A percentile compares a stretch with the other conserved stretches of the same genome.
These are phyloP conservation scores for Entosphenus tridentatus DNA, from an alignment of 2,113 vertebrate genomes.

Conservation along the genomic window DNA sequence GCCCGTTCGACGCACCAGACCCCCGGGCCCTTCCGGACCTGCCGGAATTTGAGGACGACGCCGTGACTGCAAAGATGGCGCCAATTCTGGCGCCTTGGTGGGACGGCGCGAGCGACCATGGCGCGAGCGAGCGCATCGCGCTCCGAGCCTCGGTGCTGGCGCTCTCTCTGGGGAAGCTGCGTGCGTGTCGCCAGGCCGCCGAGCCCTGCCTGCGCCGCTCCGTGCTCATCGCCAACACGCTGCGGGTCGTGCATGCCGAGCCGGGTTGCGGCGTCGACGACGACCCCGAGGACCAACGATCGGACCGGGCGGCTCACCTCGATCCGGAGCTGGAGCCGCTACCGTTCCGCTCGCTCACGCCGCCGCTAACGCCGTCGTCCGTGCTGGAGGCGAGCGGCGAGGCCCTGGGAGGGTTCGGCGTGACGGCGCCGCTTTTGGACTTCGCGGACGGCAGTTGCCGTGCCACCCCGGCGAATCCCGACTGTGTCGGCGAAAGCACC, in stretches of 20 bases:
- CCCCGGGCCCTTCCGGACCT: too few species aligned
- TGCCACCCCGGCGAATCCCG: too few species aligned
- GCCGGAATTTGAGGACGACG: too few species aligned
- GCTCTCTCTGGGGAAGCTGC: constrained; percentile 24
- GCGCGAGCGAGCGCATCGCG: neutral
- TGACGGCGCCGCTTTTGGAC: neutral
- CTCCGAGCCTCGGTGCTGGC: constrained; percentile 21
- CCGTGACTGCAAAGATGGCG: too few species aligned
- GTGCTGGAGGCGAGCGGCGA: constrained; percentile 5
- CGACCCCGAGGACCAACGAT: neutral
- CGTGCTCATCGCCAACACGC: constrained; percentile 23
- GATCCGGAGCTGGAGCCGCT: neutral
- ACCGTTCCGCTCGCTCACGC: neutral
- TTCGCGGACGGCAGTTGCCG: too few species aligned
- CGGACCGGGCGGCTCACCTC: too few species aligned
- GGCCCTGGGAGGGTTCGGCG: neutral
- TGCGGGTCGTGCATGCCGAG: constrained; percentile 19
- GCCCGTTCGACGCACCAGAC: too few species aligned
- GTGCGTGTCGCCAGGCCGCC: constrained; percentile 19
- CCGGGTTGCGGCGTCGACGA: neutral
- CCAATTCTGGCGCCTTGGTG: too few species aligned
- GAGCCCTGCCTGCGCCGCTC: constrained; percentile 23
- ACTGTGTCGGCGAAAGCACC: too few species aligned
- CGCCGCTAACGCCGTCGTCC: constrained; percentile 1
- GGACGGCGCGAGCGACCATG: too few species aligned